Evolutionary conservation across 2,113 vertebrate species (phyloP).

Genomic region (Brachyhypopomus gauderio): DNA sequence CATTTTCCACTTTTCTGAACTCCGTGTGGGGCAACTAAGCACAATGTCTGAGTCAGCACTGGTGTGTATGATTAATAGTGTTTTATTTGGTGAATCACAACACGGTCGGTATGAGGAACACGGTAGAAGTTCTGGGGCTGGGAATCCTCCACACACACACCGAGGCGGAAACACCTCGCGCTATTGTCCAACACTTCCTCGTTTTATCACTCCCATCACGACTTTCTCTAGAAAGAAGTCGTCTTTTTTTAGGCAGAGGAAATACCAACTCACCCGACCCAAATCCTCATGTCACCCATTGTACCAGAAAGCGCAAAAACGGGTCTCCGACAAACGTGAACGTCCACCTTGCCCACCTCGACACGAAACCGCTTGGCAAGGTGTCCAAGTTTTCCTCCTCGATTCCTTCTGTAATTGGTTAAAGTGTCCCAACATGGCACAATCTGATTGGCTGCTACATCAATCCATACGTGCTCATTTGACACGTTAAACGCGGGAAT

Average conservation of each 20-base stretch:
- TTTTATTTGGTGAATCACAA: not conserved
- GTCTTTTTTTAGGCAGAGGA: not conserved
- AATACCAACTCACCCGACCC: not conserved
- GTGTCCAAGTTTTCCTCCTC: conserved; percentile 59
- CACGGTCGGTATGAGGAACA: conserved; percentile 38
- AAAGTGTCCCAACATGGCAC: conserved; percentile 76
- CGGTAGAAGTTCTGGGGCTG: conserved; percentile 23
- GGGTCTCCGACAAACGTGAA: not conserved
- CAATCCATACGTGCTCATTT: conserved; percentile 38
- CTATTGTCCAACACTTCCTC: conserved; percentile 62
- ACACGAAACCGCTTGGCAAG: conserved; percentile 61
- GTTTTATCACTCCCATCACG: conserved; percentile 19
- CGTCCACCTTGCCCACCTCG: not conserved
- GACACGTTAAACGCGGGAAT: conserved; percentile 58
- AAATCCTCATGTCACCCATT: not conserved
- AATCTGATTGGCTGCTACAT: conserved; percentile 67
- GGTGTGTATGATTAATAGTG: not conserved
- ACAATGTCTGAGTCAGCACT: not conserved
- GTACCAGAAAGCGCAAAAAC: not conserved
- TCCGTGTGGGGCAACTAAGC: not conserved
- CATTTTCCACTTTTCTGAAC: too few relatives aligned
- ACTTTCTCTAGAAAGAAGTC: conserved; percentile 15
- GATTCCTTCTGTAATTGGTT: conserved; percentile 67
- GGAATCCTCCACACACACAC: conserved; percentile 28
- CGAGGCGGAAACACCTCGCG: conserved; percentile 32